phyloP scores from a whole-genome alignment of 2,113 vertebrate genomes.

The Cromileptes altivelis region DNA sequence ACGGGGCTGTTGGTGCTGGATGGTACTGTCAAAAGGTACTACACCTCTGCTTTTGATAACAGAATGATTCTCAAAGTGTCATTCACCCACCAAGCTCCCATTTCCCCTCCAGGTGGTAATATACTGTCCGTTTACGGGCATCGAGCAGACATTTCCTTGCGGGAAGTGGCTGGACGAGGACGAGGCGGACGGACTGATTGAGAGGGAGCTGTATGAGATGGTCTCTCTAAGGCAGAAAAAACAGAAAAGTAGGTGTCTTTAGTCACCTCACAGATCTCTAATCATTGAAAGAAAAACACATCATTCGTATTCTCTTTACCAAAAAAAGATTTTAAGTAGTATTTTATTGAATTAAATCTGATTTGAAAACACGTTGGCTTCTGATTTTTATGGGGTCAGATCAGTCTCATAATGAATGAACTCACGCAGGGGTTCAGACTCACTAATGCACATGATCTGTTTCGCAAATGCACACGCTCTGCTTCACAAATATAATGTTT shows the following conservation, averaged over 20 bases:
- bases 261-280: neutral
- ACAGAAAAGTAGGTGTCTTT: conserved; percentile 89
- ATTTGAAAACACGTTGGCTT: too few species aligned
- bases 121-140: conserved; percentile 95
- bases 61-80: neutral
- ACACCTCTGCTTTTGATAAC: neutral
- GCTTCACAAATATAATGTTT: too few species aligned
- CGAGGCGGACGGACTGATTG: conserved; percentile 93
- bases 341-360: neutral
- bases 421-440: too few species aligned
- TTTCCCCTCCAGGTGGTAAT: conserved; percentile 89
- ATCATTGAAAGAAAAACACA: neutral
- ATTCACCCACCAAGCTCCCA: neutral
- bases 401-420: too few species aligned
- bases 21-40: conserved; percentile 98
- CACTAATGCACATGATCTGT: too few species aligned
- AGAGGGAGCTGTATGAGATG: conserved; percentile 97
- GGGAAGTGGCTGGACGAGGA: conserved; percentile 96
- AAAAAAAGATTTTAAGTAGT: neutral
- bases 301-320: neutral
- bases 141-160: conserved; percentile 96
- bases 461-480: too few species aligned
- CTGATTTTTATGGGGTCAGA: too few species aligned
- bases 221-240: conserved; percentile 93
- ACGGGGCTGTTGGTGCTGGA: conserved; percentile 91